A percentile compares a stretch with the other conserved stretches of the same genome.
phyloP scores from a whole-genome alignment of 2,797 vertebrate genomes.

The Nannoperca australis region DNA sequence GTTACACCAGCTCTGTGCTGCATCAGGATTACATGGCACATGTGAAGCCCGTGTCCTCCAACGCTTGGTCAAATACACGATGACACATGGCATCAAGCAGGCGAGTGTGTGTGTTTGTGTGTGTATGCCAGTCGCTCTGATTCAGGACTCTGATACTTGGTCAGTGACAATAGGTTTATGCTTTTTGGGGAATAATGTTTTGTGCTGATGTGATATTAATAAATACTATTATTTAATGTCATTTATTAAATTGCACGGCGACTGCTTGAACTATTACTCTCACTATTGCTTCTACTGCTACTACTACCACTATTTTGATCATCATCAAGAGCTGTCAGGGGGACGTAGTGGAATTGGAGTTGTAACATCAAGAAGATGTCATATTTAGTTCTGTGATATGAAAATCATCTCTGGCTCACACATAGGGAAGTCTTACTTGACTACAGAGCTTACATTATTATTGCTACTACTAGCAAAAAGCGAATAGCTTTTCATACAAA shows the following conservation, averaged over 20 bases:
- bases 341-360: no score
- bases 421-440: no score
- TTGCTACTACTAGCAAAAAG: not conserved
- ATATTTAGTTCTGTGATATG: not conserved
- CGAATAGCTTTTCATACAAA: no score
- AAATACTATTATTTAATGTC: not conserved
- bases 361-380: no score
- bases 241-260: not conserved
- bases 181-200: slow-evolving; percentile 4
- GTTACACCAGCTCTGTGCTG: slow-evolving; percentile 71
- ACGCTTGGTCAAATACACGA: slow-evolving; percentile 59
- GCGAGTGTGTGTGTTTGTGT: slow-evolving; percentile 22
- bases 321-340: no score
- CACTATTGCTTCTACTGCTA: not conserved
- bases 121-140: not conserved
- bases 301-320: no score
- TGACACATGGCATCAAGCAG: slow-evolving; percentile 61
- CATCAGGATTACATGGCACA: slow-evolving; percentile 77
- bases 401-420: not conserved
- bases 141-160: slow-evolving; percentile 17
- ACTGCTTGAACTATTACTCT: not conserved
- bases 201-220: not conserved
- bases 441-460: no score
- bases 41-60: slow-evolving; percentile 68
- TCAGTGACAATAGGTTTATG: not conserved